Percentiles rank a stretch among this genome's conserved stretches.
Conservation (phyloP, 2,888 invertebrate species). For the Sinodicranocentrus sp. region DNA sequence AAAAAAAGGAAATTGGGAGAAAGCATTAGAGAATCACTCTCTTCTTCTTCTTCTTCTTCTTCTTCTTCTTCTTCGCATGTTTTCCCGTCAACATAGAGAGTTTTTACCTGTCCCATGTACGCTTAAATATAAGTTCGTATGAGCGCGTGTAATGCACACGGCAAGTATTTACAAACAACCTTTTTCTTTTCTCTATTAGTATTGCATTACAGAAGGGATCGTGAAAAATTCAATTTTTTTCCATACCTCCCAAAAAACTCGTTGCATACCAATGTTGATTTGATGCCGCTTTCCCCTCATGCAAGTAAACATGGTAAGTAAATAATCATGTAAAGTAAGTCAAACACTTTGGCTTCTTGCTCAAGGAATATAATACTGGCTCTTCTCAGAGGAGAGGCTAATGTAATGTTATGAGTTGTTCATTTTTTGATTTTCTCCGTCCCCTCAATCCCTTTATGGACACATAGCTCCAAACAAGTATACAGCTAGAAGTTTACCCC, state of each 20-base stretch:
- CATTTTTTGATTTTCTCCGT: background rate
- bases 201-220: slow-evolving; percentile 21
- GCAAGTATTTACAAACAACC: background rate
- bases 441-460: too few species aligned
- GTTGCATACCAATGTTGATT: slow-evolving; percentile 29
- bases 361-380: too few species aligned
- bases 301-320: slow-evolving; percentile 53
- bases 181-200: slow-evolving; percentile 28
- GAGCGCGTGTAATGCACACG: background rate
- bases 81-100: too few species aligned
- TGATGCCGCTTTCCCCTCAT: background rate
- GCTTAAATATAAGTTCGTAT: too few species aligned
- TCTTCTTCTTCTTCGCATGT: too few species aligned
- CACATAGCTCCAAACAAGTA: too few species aligned
- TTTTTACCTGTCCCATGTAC: too few species aligned
- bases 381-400: slow-evolving; percentile 11
- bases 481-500: too few species aligned
- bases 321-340: slow-evolving; percentile 52
- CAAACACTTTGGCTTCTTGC: slow-evolving; percentile 4
- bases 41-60: background rate
- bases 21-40: too few species aligned
- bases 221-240: slow-evolving; percentile 1
- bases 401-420: slow-evolving; percentile 14
- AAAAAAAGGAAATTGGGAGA: too few species aligned
- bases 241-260: slow-evolving; percentile 5